Evolutionary conservation across 2,797 vertebrate genomes (phyloP).

Genomic region (Sebastes elongatus): DNA sequence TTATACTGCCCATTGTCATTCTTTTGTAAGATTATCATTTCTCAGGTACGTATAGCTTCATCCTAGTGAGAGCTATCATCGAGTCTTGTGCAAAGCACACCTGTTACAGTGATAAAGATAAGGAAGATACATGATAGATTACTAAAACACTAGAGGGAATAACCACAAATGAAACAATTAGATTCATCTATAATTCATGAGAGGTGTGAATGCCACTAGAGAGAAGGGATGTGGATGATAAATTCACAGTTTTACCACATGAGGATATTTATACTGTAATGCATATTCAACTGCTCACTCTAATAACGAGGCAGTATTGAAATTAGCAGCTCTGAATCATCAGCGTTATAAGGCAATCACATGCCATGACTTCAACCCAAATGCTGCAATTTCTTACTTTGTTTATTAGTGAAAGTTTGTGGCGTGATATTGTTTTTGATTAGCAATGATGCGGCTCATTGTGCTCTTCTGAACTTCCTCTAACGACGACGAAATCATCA

Average conservation of each 20-base stretch:
- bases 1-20: not conserved
- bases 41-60: not conserved
- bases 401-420: not conserved
- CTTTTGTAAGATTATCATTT: slow-evolving; percentile 1
- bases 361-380: not conserved
- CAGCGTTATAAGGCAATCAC: not conserved
- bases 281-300: not conserved
- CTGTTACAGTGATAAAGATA: slow-evolving; percentile 42
- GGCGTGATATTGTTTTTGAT: not conserved
- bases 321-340: not conserved
- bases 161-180: slow-evolving; percentile 56
- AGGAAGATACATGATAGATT: slow-evolving; percentile 35
- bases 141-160: slow-evolving; percentile 39
- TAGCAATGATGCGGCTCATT: not conserved
- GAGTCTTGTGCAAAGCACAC: slow-evolving; percentile 23
- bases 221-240: slow-evolving; percentile 30
- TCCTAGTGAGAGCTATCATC: slow-evolving; percentile 27
- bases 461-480: slow-evolving; percentile 3
- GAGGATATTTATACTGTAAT: slow-evolving; percentile 21
- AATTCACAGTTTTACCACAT: slow-evolving; percentile 19
- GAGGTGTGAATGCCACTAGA: slow-evolving; percentile 36
- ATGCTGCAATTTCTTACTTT: not conserved
- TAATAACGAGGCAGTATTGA: not conserved
- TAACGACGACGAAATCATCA: slow-evolving; percentile 8
- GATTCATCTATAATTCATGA: slow-evolving; percentile 59